Base-by-base conservation (phyloP, 2,797 vertebrate genomes). In the Mormyrops boulengeri region DNA sequence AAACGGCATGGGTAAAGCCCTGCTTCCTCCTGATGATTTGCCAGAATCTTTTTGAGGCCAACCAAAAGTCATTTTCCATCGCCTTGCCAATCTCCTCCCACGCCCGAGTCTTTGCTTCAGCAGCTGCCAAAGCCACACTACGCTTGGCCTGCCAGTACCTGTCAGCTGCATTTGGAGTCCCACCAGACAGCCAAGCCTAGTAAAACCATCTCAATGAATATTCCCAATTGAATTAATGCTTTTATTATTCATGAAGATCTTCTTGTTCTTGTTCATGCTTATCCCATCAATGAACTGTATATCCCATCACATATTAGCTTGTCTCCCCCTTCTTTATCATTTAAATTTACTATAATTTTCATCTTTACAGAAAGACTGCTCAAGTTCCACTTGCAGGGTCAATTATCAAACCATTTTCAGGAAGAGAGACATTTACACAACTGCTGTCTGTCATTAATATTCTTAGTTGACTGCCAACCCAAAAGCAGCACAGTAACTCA, bases 201-300 rank as follows among this genome's bases (percentile, higher is more conserved):
- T 57, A 26, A 57, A 49, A 66, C 52, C 57, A 38, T 50, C 62
- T 89, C 69, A 41, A 90, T 49, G 66, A 34, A 91, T 52, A 11
- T 47, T 52, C 9, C 1, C 41, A 85, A 26, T n/a, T 9, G n/a
- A 50, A 47, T 26, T 80, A 38, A 80, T 80, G 73, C 38, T 80
- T 80, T 44, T n/a, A 80, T 44, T 88, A 88, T 90, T 17, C 89
- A 96, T 95, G 95, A 92, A 52, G 97, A 97, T 73, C 91, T 97
- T 30, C 91, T 97, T 30, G 84, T 99, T 94, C 97, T 97, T 91
- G 91, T 98, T 91, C 97, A 99, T 92, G 98, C 96, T 91, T 99
- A 99, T 93, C 97, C 98, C 85, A 93, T 96, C 90, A 96, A 97
- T 92, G 95, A 96, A 92, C 93, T 97, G 92, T 94, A 96, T 90